Conservation (phyloP, 2,888 invertebrate species). For the Megastigmus dorsalis region DNA sequence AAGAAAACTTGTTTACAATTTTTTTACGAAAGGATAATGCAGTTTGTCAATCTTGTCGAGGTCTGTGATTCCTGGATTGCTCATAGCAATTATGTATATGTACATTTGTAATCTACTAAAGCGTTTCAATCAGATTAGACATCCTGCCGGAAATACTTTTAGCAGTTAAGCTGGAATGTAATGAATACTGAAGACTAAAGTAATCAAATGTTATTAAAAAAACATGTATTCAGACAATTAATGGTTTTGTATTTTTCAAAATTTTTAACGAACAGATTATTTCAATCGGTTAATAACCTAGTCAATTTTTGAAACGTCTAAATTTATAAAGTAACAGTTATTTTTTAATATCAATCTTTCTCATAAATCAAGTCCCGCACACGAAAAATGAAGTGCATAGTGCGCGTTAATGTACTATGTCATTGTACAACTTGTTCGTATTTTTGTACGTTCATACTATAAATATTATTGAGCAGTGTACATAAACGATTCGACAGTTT, state of each 20-base stretch:
- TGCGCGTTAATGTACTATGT: conserved; percentile 51
- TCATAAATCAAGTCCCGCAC: conserved; percentile 19
- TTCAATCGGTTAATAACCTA: no score
- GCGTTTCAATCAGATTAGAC: conserved; percentile 44
- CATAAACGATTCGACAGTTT: conserved; percentile 56
- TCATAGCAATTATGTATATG: conserved; percentile 42
- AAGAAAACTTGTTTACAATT: conserved; percentile 36
- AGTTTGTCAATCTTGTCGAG: conserved; percentile 47
- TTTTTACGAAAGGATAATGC: conserved; percentile 41
- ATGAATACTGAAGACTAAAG: conserved; percentile 13
- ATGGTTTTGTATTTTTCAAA: background rate
- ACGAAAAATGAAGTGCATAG: conserved; percentile 22
- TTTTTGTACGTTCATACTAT: conserved; percentile 60
- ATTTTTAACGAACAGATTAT: conserved; percentile 21
- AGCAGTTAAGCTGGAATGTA: background rate
- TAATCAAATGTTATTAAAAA: conserved; percentile 12
- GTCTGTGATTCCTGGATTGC: conserved; percentile 53
- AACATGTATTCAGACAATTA: background rate
- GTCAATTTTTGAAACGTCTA: background rate
- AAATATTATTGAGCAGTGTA: conserved; percentile 61
- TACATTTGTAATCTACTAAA: conserved; percentile 45
- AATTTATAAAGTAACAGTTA: conserved; percentile 10
- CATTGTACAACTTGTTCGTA: conserved; percentile 59
- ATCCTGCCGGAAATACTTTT: conserved; percentile 6
- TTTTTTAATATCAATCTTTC: conserved; percentile 6